Evolutionary conservation across 1,140 invertebrate species (phyloP).

Genomic region (Vanessa tameamea): DNA sequence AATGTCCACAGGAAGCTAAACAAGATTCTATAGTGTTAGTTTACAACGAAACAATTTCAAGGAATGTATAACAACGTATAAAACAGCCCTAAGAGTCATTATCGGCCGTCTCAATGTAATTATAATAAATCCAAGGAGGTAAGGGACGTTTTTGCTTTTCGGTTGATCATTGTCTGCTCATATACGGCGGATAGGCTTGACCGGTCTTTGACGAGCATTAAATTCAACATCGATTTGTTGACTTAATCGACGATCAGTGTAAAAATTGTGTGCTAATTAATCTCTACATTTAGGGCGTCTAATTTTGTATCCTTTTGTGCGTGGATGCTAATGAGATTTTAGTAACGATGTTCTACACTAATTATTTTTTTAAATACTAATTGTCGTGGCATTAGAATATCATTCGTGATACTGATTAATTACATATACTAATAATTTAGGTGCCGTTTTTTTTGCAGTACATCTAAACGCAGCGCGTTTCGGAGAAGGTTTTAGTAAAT

Average conservation of each 20-base stretch:
- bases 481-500: too few species aligned
- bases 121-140: conserved; percentile 42
- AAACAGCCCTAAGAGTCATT: conserved; percentile 33
- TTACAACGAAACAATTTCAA: conserved; percentile 1
- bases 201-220: conserved; percentile 21
- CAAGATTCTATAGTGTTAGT: neutral
- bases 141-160: conserved; percentile 33
- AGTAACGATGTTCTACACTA: neutral
- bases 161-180: conserved; percentile 33
- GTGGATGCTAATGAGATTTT: neutral
- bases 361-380: neutral
- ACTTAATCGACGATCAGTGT: conserved; percentile 21
- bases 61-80: conserved; percentile 17
- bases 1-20: neutral
- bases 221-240: conserved; percentile 26
- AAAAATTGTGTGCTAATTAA: conserved; percentile 11
- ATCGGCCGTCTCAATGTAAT: conserved; percentile 34
- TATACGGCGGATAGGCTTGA: conserved; percentile 34
- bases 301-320: conserved; percentile 9
- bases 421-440: too few species aligned
- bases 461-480: too few species aligned
- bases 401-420: neutral
- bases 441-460: too few species aligned
- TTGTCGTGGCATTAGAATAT: neutral
- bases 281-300: conserved; percentile 5